phyloP scores from a whole-genome alignment of 2,113 vertebrate species.

The Boleophthalmus pectinirostris region DNA sequence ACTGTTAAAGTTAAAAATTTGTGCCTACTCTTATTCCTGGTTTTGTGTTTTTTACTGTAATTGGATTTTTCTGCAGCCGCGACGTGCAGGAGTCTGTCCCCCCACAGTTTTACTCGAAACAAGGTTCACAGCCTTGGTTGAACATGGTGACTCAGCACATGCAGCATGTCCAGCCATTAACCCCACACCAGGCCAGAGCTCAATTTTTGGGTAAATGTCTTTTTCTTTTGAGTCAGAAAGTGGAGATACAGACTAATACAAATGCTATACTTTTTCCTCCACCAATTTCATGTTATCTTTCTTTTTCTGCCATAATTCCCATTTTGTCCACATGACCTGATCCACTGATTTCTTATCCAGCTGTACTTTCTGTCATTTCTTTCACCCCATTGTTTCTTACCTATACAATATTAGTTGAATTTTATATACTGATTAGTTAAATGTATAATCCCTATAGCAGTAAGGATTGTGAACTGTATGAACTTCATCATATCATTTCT shows the following conservation, averaged over 20 bases:
- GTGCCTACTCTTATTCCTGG: not conserved
- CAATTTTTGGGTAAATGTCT: conserved; percentile 88
- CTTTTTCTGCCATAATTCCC: too few species aligned
- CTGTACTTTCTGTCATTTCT: too few species aligned
- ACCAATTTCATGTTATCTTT: too few species aligned
- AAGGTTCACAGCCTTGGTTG: conserved; percentile 85
- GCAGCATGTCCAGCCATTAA: conserved; percentile 89
- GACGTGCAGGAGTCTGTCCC: conserved; percentile 92
- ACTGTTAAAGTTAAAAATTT: not conserved
- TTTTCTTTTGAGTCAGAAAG: not conserved
- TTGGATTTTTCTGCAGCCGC: conserved; percentile 62
- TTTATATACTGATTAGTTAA: too few species aligned
- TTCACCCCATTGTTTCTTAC: too few species aligned
- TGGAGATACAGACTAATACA: too few species aligned
- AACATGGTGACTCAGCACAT: conserved; percentile 85
- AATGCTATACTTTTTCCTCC: too few species aligned
- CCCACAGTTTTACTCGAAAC: conserved; percentile 79
- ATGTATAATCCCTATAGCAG: too few species aligned
- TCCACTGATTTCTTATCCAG: too few species aligned
- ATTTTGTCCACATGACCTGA: too few species aligned
- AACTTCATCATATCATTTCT: not conserved
- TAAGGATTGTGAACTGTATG: too few species aligned
- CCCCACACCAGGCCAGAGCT: conserved; percentile 90
- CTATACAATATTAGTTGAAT: too few species aligned
- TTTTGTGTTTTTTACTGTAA: conserved; percentile 7